Base-by-base conservation (phyloP, 1,140 invertebrate species). In the Wiebesia pumilae region DNA sequence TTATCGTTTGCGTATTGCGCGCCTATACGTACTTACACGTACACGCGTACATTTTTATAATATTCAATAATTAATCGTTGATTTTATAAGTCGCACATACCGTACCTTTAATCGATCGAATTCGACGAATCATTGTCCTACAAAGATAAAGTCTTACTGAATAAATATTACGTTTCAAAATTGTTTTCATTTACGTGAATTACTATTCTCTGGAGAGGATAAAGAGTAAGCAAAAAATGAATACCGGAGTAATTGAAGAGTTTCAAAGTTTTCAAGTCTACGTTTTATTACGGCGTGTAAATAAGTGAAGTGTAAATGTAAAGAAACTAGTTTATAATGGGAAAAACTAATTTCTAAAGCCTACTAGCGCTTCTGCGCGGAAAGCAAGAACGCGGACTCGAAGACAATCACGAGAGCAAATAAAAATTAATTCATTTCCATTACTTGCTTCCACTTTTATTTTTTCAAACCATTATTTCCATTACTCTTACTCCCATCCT, bases 381-480 rank as follows among this genome's bases (percentile, higher is more conserved):
- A 40, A 75, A 43, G 43, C 21, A 75, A 43, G n/a, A 75, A n/a
- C 9, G 6, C 38, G 33, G 38, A 9, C 1, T 43, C 71, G 38
- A 75, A 75, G 71, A 43, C 38, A 43, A 75, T 75, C 24, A 75
- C 6, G 71, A 21, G 21, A 78, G 27, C 27, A 78, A 84, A 84
- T 84, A 84, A 84, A 77, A 78, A 78, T 78, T 30, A 84, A 78
- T 67, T 78, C 40, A 19, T 38, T 54, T 43, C 35, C 78, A 38
- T n/a, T 75, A n/a, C 27, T 43, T 43, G 12, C 27, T n/a, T 43
- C 24, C 1, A 75, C 9, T n/a, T 75, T 43, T 75, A 43, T 43
- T 75, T 75, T 75, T 75, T 75, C 38, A 75, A 75, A 35, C 67
- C 69, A 83, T 83, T 83, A 51, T 78, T 79, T 78, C 51, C 69